Evolutionary conservation across 2,797 vertebrate species (phyloP), one percentile per base, ranked within the genome.

Genomic region (Gallirallus australis): DNA sequence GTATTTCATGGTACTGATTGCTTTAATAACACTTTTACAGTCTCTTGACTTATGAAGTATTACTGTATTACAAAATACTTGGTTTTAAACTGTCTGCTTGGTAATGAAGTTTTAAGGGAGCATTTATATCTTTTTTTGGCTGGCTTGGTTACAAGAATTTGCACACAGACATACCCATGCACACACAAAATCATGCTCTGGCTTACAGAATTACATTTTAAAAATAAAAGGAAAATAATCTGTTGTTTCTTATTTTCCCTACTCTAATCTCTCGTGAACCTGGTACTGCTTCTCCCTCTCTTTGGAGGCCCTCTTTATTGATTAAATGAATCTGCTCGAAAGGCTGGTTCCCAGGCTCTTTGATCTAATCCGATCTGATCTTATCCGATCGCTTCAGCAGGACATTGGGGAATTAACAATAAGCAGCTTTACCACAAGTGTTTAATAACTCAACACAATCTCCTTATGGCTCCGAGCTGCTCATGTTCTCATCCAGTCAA

Each of bases 371-470:
- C 97, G 96, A 98, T 98, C 98, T 98, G 98, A 98, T 98, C 97
- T 98, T 98, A 99, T 98, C 98, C 97, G 97, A 98, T 98, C 98
- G 96, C 98, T 98, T 98, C 98, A 98, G 98, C 98, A 98, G 96
- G 97, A 98, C 98, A 98, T 98, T 97, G 94, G 97, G 98, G 98
- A 98, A 98, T 98, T 98, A 98, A 98, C 97, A 97, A 98, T 99
- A 99, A 99, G 98, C 98, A 98, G 98, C 98, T 99, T 99, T 99
- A 98, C 98, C 98, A 98, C 98, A 98, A 98, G 98, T 98, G 98
- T 98, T 99, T 98, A 99, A 99, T 99, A 99, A 99, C 98, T 99
- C 98, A 96, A 97, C 98, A 98, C 98, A 99, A 99, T 98, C 99
- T 98, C 98, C 98, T 99, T 98, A 99, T 97, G 97, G 98, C 98